Conservation (phyloP, 2,888 invertebrate genomes). For the Dryobota labecula region DNA sequence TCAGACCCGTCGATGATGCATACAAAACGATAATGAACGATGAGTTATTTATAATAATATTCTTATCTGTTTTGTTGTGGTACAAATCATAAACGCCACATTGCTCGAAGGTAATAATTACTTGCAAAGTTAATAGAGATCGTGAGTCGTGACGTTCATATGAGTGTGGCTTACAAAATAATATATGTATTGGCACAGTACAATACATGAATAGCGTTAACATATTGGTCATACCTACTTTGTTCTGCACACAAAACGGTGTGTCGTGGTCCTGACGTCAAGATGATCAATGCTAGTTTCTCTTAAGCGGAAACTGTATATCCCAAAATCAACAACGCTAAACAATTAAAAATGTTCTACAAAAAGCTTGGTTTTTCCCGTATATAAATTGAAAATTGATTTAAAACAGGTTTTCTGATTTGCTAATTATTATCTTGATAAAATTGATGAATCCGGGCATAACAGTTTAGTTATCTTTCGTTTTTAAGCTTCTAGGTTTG, state of each 20-base stretch:
- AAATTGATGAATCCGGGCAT: not conserved
- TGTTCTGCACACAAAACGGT: conserved; percentile 8
- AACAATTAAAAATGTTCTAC: conserved; percentile 1
- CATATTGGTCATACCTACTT: conserved; percentile 13
- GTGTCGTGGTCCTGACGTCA: conserved; percentile 33
- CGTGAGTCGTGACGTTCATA: conserved; percentile 44
- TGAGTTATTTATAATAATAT: conserved; percentile 1
- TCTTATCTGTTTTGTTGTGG: conserved; percentile 6
- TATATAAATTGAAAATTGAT: not conserved
- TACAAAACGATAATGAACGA: conserved; percentile 18
- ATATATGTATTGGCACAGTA: conserved; percentile 11
- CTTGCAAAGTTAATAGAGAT: conserved; percentile 22
- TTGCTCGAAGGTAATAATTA: conserved; percentile 9
- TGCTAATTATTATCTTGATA: not conserved
- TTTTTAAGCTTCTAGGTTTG: not conserved
- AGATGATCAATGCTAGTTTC: conserved; percentile 4
- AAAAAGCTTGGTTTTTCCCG: conserved; percentile 23
- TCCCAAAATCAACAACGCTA: conserved; percentile 28
- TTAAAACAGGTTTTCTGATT: conserved; percentile 27
- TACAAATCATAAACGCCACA: conserved; percentile 18
- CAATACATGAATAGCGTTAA: not conserved
- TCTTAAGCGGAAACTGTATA: conserved; percentile 26
- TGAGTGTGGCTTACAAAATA: not conserved
- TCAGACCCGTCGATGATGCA: conserved; percentile 44
- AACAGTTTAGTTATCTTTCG: not conserved